Percentiles rank a stretch among this genome's conserved stretches.
Conservation (phyloP, 2,888 invertebrate species). For the Tyria jacobaeae region DNA sequence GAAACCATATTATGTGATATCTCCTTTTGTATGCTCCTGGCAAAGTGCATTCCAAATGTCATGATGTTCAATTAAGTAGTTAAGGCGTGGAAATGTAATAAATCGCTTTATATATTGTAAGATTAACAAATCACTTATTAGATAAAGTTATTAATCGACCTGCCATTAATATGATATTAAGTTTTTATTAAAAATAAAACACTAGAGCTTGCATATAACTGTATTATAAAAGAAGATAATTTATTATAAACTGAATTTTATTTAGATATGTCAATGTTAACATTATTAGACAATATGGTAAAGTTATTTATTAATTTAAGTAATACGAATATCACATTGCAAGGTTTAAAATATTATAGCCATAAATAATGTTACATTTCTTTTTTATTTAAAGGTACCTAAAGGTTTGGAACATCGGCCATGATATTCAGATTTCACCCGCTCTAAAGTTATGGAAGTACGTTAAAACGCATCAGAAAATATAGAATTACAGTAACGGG, state of each 20-base stretch:
- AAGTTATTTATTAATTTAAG: conserved; percentile 54
- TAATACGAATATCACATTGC: conserved; percentile 68
- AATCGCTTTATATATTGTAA: too few species aligned
- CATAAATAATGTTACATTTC: not conserved
- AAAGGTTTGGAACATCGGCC: too few species aligned
- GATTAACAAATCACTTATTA: too few species aligned
- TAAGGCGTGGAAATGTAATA: too few species aligned
- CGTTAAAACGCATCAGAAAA: not conserved
- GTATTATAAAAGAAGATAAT: conserved; percentile 61
- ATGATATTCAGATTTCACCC: too few species aligned
- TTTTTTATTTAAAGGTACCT: too few species aligned
- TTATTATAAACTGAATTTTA: conserved; percentile 64
- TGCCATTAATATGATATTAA: too few species aligned
- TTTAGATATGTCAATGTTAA: conserved; percentile 67
- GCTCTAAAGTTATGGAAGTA: not conserved
- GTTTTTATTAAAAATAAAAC: conserved; percentile 18
- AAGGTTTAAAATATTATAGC: conserved; percentile 35
- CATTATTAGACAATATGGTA: conserved; percentile 58
- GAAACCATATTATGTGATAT: too few species aligned
- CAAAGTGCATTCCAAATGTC: too few species aligned
- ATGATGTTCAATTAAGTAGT: too few species aligned
- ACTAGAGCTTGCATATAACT: conserved; percentile 51
- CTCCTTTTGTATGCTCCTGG: too few species aligned
- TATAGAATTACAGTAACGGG: not conserved
- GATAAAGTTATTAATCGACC: too few species aligned